Evolutionary conservation across 2,797 vertebrate species (phyloP), one percentile per base, ranked within the genome.

Genomic region (Poecilia picta): DNA sequence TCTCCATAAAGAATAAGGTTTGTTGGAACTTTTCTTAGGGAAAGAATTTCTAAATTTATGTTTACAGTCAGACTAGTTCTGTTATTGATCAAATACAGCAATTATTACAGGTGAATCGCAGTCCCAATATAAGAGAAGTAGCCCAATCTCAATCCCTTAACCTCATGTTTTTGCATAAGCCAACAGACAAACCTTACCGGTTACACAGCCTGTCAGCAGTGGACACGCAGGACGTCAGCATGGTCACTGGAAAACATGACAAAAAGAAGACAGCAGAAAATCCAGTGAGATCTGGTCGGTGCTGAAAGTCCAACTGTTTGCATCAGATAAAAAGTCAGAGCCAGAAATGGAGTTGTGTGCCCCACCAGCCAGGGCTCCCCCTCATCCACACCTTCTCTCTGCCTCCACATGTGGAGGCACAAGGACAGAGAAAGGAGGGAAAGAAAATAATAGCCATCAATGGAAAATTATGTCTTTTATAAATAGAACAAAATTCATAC

Each of bases 101-200:
- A 36, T 8, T 33, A 36, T 36, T 36, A 7, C 57, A 62, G 2
- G 7, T 36, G 31, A 8, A 66, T 3, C 20, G 41, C 23, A 39
- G 18, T 13, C 33, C 39, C 18, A 7, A 78, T 13, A 75, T 36
- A 31, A 39, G 1, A 0, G 59, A 78, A 47, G 31, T 0, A 77
- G 15, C 31, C 1, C 16, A 36, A 41, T 8, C 39, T 18, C n/a
- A 66, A 36, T 5, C 15, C 28, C 10, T 66, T 31, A 18, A 18
- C 18, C 49, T 33, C 36, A 15, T 3, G 73, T 59, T 36, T 47
- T 12, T 10, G 18, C 75, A 8, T 62, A 18, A 36, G 13, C 45
- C 11, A 33, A 53, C 43, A 81, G 80, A 73, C 3, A 36, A 3
- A 72, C 8, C 89, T 89, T 86, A 90, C 91, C 91, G 57, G 43